Evolutionary conservation across 2,113 vertebrate species (phyloP).

Genomic region (Noturus placidus): DNA sequence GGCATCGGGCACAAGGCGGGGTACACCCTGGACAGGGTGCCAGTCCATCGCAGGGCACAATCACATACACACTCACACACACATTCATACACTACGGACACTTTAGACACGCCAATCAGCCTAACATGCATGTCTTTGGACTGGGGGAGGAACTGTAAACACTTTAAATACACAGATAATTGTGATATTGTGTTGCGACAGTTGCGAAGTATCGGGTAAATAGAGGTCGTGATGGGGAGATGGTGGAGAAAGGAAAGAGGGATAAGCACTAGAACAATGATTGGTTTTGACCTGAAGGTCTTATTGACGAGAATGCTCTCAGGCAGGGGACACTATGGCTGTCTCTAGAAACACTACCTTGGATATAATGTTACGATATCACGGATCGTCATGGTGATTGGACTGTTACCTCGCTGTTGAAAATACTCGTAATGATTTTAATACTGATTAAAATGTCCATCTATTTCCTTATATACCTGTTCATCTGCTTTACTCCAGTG

Average conservation of each 20-base stretch:
- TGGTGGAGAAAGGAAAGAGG: not conserved
- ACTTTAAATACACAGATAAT: not conserved
- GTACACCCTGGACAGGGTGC: too few species aligned
- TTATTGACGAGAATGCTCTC: not conserved
- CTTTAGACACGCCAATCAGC: too few species aligned
- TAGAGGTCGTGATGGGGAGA: not conserved
- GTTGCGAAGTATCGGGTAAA: not conserved
- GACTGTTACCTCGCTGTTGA: not conserved
- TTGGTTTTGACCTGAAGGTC: conserved; percentile 11
- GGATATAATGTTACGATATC: not conserved
- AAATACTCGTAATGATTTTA: not conserved
- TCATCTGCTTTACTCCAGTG: not conserved
- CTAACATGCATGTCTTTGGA: too few species aligned
- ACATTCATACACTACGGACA: too few species aligned
- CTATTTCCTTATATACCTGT: not conserved
- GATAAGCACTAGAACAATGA: not conserved
- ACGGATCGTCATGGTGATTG: too few species aligned
- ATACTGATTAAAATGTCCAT: too few species aligned
- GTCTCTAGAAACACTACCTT: not conserved
- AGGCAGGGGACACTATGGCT: conserved; percentile 15
- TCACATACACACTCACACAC: too few species aligned
- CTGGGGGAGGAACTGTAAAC: too few species aligned
- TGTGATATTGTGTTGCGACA: not conserved
- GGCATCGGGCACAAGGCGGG: too few species aligned
- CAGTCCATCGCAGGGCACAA: too few species aligned